Evolutionary conservation across 2,888 invertebrate genomes (phyloP).

Genomic region (Tineola bisselliella): DNA sequence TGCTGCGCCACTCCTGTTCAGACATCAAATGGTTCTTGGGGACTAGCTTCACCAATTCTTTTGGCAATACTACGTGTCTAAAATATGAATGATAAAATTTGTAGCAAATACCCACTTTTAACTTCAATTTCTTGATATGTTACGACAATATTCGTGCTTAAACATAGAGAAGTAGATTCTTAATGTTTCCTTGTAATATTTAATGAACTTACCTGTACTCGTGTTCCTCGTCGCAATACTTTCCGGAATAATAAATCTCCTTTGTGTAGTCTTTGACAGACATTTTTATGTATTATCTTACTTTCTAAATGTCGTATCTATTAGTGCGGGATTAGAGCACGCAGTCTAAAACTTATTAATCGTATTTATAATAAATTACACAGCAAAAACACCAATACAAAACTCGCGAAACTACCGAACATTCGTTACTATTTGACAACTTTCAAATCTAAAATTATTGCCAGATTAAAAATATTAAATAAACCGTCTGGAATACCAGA

Average conservation of each 20-base stretch:
- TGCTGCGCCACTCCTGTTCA: constrained; percentile 92
- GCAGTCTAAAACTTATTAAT: no score
- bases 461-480: neutral
- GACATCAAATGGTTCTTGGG: constrained; percentile 94
- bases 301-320: neutral
- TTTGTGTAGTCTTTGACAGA: constrained; percentile 25
- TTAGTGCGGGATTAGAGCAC: no score
- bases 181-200: no score
- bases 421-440: neutral
- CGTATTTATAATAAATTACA: no score
- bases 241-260: constrained; percentile 88
- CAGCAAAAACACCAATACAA: no score
- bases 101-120: no score
- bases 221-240: constrained; percentile 89
- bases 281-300: constrained; percentile 37
- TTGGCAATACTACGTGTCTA: constrained; percentile 95
- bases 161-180: no score
- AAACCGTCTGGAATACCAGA: no score
- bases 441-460: neutral
- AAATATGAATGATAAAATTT: no score
- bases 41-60: constrained; percentile 88
- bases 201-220: constrained; percentile 90
- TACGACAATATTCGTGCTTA: no score
- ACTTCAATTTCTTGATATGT: no score
- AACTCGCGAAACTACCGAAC: neutral